Base-by-base conservation (phyloP, 2,888 invertebrate genomes). In the Melinaea marsaeus region DNA sequence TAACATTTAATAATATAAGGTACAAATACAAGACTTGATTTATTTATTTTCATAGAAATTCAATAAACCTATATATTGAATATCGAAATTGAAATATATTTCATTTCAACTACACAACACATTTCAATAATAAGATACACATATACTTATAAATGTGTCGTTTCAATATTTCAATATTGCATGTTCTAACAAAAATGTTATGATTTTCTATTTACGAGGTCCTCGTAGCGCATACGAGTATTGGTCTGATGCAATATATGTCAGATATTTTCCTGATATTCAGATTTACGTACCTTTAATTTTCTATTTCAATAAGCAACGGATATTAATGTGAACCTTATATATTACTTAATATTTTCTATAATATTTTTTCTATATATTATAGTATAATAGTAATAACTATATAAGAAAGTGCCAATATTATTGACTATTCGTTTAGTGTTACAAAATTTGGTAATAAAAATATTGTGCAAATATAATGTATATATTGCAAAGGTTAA, bases 221-320 rank as follows among this genome's bases (percentile, higher is more conserved):
- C 55, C 56, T 61, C 56, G 47, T 55, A 55, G 37, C 47, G 22
- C 34, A 60, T 60, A 22, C 64, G 61, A 55, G 64, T 61, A 65
- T 63, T 63, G 65, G 59, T 61, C 61, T 61, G 65, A 63, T 66
- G 63, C 67, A 64, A 64, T 65, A 60, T 65, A 58, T 60, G 60
- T 54, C 32, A 32, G 59, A 66, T 66, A 67, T 66, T 69, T 63
- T 57, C 60, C 54, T 57, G 62, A 67, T 66, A 69, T 69, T 65
- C 48, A 55, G 63, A 63, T 60, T 66, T 66, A 63, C 62, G 51
- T 51, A 32, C 63, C 59, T 70, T 67, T 69, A 70, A 69, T 70
- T 70, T 70, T 70, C 67, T 66, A 65, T 58, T 45, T 58, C 62
- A 69, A 66, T 60, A 64, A 58, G 45, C 63, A 45, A 48, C 55